Percentiles rank a stretch among this genome's conserved stretches.
Conservation (phyloP, 2,888 invertebrate species). For the Dastarcus helophoroides region DNA sequence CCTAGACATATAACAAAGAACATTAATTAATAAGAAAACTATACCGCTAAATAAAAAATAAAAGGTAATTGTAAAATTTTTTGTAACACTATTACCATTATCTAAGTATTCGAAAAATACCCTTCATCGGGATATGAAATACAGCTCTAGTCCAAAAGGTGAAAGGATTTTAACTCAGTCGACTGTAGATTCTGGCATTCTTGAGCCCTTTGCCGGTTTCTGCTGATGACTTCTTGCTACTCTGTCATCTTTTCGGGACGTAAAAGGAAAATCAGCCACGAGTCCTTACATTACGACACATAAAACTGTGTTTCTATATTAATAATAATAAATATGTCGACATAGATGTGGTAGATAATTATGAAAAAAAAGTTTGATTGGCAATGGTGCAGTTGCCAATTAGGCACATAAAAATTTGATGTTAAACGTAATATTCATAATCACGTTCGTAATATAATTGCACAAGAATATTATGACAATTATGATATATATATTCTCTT, state of each 20-base stretch:
- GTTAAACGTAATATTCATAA: constrained; percentile 17
- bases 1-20: too few species aligned
- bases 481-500: constrained; percentile 7
- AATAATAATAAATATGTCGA: constrained; percentile 4
- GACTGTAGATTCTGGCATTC: constrained; percentile 14
- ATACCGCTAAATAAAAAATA: too few species aligned
- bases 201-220: constrained; percentile 23
- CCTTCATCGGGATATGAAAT: too few species aligned
- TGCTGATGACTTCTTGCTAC: constrained; percentile 3
- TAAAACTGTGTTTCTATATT: constrained; percentile 4
- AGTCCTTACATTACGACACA: constrained; percentile 4
- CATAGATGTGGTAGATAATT: constrained; percentile 9
- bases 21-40: too few species aligned
- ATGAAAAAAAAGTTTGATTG: constrained; percentile 19
- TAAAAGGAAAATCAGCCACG: constrained; percentile 4
- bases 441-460: constrained; percentile 15
- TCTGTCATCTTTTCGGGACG: neutral
- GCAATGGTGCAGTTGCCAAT: constrained; percentile 23
- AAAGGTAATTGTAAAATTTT: too few species aligned
- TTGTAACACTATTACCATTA: too few species aligned
- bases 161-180: constrained; percentile 4
- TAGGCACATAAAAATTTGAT: constrained; percentile 19
- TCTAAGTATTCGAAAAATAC: too few species aligned
- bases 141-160: too few species aligned
- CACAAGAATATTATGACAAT: constrained; percentile 11